Base-by-base conservation (phyloP, 2,113 vertebrate species). In the Sitta europaea region DNA sequence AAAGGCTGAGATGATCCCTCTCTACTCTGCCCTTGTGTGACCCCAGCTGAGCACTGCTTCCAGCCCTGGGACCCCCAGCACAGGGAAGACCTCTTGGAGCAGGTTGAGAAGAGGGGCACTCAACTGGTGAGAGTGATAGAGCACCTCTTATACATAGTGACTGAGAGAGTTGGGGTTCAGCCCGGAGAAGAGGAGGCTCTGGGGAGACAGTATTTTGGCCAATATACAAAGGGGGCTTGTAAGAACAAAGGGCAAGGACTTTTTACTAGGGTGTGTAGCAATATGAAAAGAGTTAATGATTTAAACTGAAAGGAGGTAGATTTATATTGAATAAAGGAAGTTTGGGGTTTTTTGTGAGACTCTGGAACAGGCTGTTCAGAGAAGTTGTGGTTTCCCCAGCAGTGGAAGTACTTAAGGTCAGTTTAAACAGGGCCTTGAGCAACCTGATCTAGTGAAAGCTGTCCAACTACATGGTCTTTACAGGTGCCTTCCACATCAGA, bases 1-100 rank as follows among this genome's bases (percentile, higher is more conserved):
- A 75, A 15, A 42, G 42, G 31, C 19, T 0, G 0, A 71, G 38
- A 55, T 66, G 36, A 1, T 66, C 4, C 20, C 12, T n/a, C 23
- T 36, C 47, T 23, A 4, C 5, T 38, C 27, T 6, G 1, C 42
- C 45, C 25, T 66, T 1, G 0, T 55, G 29, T 66, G 40, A 51
- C 7, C 5, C 5, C 7, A 35, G 21, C 21, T 28, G 35, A 43
- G 5, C 11, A 24, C 5, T 38, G 23, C 6, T 3, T 35, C 45
- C 45, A 54, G 7, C 40, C 42, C 40, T 45, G 27, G 6, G 4
- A 9, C 14, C 2, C 14, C 3, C 24, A 40, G 22, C 5, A 40
- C 14, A 48, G 15, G 8, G 78, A n/a, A 31, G 5, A 47, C 7
- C 10, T 68, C 14, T 51, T 42, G 5, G 14, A 51, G 10, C 5